Conservation (phyloP, 2,113 vertebrate species). For the Sapajus apella region DNA sequence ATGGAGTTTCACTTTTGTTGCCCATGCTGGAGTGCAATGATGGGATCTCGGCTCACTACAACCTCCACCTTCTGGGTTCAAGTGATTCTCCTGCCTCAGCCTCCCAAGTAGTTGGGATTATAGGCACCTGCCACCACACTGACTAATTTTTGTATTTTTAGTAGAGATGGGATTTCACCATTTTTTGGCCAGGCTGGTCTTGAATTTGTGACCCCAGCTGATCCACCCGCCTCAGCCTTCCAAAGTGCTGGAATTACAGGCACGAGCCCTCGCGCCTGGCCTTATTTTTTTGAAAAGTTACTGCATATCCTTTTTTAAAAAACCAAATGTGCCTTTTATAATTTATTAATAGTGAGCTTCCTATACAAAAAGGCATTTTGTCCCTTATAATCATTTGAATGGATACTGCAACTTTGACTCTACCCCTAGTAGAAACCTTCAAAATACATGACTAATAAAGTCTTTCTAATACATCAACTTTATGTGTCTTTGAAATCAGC, state of each 20-base stretch:
- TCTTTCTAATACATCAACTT: neutral
- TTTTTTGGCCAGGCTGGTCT: too few relatives aligned
- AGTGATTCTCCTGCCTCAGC: too few relatives aligned
- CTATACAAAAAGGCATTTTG: neutral
- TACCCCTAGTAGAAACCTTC: neutral
- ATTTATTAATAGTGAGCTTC: slow-evolving; percentile 2
- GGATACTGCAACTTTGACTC: neutral
- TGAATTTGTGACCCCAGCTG: too few relatives aligned
- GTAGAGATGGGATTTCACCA: too few relatives aligned
- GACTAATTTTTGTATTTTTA: too few relatives aligned
- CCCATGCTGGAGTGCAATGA: neutral
- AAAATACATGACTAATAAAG: neutral
- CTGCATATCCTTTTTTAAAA: neutral
- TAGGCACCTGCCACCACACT: too few relatives aligned
- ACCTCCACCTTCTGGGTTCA: too few relatives aligned
- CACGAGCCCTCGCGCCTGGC: rapidly evolving
- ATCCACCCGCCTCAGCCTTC: too few relatives aligned
- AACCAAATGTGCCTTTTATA: neutral
- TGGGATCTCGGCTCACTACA: too few relatives aligned
- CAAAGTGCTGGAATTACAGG: too few relatives aligned
- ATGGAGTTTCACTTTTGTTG: neutral
- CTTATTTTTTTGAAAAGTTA: neutral
- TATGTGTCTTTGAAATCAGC: neutral
- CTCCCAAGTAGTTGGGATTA: too few relatives aligned
- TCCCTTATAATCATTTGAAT: neutral